These are phyloP conservation scores for Ctenomys sociabilis DNA, from an alignment of 2,113 vertebrate genomes.

Conservation along the genomic window DNA sequence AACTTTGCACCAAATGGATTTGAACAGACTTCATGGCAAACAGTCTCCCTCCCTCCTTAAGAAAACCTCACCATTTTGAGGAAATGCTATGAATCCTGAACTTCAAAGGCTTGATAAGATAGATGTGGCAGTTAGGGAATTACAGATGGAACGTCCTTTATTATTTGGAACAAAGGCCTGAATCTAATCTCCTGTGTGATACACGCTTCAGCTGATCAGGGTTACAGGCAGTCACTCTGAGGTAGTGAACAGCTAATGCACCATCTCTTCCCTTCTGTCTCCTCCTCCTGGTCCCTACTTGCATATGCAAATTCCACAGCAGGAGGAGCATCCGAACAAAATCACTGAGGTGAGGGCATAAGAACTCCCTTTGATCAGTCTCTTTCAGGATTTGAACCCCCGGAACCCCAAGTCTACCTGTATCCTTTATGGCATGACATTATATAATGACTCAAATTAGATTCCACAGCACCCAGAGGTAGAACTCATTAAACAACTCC, in stretches of 20 bases:
- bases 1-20: slow-evolving; percentile 64
- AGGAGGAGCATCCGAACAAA: neutral
- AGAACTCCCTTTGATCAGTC: slow-evolving; percentile 50
- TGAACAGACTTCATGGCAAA: slow-evolving; percentile 68
- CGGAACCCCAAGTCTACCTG: neutral
- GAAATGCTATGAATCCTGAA: slow-evolving; percentile 72
- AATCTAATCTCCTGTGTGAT: slow-evolving; percentile 67
- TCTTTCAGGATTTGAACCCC: neutral
- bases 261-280: neutral
- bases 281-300: neutral
- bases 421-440: neutral
- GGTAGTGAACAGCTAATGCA: neutral
- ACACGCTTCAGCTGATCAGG: slow-evolving; percentile 60
- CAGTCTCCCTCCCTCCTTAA: neutral
- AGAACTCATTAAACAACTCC: neutral
- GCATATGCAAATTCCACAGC: neutral
- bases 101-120: slow-evolving; percentile 78
- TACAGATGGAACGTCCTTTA: slow-evolving; percentile 72
- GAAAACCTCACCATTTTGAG: slow-evolving; percentile 60
- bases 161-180: slow-evolving; percentile 64
- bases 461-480: neutral
- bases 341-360: neutral
- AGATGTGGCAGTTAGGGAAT: slow-evolving; percentile 74
- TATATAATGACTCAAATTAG: neutral
- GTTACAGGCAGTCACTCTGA: slow-evolving; percentile 51